phyloP scores from a whole-genome alignment of 2,888 invertebrate genomes.

The Synanthedon tipuliformis region DNA sequence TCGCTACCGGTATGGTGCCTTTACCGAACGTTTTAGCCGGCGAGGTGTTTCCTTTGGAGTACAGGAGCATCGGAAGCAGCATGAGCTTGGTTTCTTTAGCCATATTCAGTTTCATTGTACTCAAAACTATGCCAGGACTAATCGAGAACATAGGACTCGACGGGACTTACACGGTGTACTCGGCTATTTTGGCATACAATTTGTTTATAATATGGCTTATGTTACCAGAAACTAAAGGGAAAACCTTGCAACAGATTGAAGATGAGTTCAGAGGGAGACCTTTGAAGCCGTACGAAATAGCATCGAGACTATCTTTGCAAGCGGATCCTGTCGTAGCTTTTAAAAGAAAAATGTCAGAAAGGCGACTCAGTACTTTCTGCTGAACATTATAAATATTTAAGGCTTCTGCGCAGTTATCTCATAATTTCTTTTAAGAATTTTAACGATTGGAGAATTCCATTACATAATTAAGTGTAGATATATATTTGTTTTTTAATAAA shows the following conservation, averaged over 20 bases:
- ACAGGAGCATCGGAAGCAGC: conserved; percentile 72
- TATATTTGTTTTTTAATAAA: too few relatives aligned
- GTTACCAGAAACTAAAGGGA: conserved; percentile 75
- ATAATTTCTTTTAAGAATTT: too few relatives aligned
- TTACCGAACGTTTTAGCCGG: conserved; percentile 78
- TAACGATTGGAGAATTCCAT: too few relatives aligned
- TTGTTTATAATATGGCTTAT: conserved; percentile 65
- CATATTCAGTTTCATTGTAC: conserved; percentile 68
- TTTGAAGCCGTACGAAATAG: conserved; percentile 24
- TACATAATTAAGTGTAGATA: too few relatives aligned
- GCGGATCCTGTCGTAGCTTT: conserved; percentile 27
- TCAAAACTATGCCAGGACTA: conserved; percentile 72
- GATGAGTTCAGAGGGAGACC: conserved; percentile 54
- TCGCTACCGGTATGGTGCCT: conserved; percentile 71
- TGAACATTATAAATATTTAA: not conserved
- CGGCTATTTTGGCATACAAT: conserved; percentile 56
- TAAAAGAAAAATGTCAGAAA: conserved; percentile 29
- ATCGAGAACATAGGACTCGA: conserved; percentile 57
- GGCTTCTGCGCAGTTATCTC: too few relatives aligned
- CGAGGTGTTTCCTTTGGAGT: conserved; percentile 73
- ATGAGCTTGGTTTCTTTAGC: conserved; percentile 70
- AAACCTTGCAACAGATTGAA: conserved; percentile 74
- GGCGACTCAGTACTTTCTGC: conserved; percentile 22
- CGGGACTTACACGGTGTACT: conserved; percentile 70
- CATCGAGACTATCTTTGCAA: conserved; percentile 29